These are phyloP conservation scores for Macrobrachium nipponense DNA, from an alignment of 1,140 invertebrate genomes.

Conservation along the genomic window DNA sequence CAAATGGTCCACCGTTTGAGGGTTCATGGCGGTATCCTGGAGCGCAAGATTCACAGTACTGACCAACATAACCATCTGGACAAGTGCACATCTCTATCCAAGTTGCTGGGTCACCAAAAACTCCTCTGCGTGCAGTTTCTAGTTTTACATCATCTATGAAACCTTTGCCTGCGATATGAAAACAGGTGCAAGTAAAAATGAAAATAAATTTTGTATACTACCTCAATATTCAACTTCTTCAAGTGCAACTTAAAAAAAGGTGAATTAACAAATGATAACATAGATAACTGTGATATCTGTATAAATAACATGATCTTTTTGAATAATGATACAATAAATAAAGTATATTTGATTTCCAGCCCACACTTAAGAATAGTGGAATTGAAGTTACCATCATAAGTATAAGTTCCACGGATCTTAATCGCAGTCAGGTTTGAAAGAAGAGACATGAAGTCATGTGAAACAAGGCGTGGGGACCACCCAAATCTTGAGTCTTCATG, in stretches of 20 bases:
- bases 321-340: too few species aligned
- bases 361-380: neutral
- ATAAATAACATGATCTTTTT: too few species aligned
- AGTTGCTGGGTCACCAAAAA: conserved; percentile 81
- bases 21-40: conserved; percentile 93
- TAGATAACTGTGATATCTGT: too few species aligned
- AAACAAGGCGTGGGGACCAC: conserved; percentile 88
- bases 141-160: conserved; percentile 89
- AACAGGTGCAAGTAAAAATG: conserved; percentile 3
- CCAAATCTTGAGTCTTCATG: conserved; percentile 92
- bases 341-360: neutral
- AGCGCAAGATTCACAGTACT: conserved; percentile 97
- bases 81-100: conserved; percentile 97
- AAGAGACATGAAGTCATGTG: conserved; percentile 90
- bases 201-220: neutral
- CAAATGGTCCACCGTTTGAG: conserved; percentile 89
- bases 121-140: conserved; percentile 85
- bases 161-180: conserved; percentile 76
- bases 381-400: conserved; percentile 73
- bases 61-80: conserved; percentile 88
- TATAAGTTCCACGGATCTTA: conserved; percentile 93
- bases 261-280: too few species aligned
- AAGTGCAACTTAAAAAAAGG: neutral
- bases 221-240: too few species aligned
- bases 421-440: conserved; percentile 93